Conservation (phyloP, 2,113 vertebrate genomes). For the Apistogramma diplotaenia region DNA sequence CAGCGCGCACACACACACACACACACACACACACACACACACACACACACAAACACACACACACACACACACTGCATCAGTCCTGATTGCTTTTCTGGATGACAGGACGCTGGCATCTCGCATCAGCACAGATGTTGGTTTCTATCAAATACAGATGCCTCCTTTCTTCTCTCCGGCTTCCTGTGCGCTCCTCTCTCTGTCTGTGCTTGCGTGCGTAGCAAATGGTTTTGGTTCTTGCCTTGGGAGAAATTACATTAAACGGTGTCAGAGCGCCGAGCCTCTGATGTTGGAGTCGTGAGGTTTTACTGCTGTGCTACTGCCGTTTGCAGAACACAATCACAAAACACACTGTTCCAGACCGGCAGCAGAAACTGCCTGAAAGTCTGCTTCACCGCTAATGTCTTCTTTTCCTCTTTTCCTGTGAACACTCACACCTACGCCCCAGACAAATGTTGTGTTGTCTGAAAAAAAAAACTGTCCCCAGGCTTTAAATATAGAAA, state of each 20-base stretch:
- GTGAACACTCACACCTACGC: neutral
- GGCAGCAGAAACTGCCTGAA: neutral
- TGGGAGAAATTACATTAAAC: slow-evolving; percentile 8
- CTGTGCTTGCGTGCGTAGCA: neutral
- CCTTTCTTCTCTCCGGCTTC: neutral
- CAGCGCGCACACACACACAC: neutral
- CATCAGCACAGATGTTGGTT: neutral
- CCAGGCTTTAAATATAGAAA: no score
- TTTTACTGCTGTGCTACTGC: neutral
- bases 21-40: neutral
- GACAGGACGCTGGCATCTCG: neutral
- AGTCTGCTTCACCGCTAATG: neutral
- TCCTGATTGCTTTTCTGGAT: neutral
- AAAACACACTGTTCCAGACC: slow-evolving; percentile 10
- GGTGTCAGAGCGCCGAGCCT: neutral
- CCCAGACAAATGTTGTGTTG: no score
- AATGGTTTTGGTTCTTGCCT: neutral
- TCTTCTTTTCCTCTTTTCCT: neutral
- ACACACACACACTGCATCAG: neutral
- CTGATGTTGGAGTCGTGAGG: neutral
- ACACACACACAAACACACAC: neutral
- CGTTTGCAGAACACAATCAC: neutral
- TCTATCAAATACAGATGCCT: neutral
- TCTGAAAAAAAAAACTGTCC: no score
- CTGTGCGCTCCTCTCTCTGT: neutral